phyloP scores from a whole-genome alignment of 2,797 vertebrate genomes.

The Muraenolepis orangiensis region DNA sequence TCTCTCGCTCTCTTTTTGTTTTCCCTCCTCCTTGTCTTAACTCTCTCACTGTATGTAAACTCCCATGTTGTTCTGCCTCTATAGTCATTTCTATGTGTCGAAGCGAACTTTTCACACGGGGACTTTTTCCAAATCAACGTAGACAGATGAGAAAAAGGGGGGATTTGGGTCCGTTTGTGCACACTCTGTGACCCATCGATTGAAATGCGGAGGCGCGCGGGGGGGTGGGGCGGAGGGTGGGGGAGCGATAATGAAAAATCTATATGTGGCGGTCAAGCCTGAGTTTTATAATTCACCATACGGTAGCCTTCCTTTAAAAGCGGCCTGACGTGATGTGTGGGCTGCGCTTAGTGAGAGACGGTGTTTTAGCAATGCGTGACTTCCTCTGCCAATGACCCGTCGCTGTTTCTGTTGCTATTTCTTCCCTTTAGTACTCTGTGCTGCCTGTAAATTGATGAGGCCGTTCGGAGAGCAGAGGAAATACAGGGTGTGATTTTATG shows the following conservation, averaged over 20 bases:
- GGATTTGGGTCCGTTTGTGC: not conserved
- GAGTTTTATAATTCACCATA: constrained; percentile 7
- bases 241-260: constrained; percentile 20
- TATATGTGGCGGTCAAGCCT: constrained; percentile 45
- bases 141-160: not conserved
- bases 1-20: constrained; percentile 35
- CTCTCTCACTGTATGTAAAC: not conserved
- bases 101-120: not conserved
- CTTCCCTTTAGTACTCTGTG: constrained; percentile 56
- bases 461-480: constrained; percentile 77
- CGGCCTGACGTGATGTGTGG: constrained; percentile 61
- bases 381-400: constrained; percentile 23
- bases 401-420: constrained; percentile 16
- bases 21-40: not conserved
- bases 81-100: not conserved
- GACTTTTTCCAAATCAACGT: not conserved
- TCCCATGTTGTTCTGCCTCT: not conserved
- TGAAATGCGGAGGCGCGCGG: not conserved
- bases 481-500: constrained; percentile 95
- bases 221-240: not conserved
- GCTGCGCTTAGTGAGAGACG: constrained; percentile 62
- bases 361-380: constrained; percentile 78
- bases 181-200: not conserved
- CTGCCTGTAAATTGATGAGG: constrained; percentile 79
- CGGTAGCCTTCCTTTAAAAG: constrained; percentile 42